A percentile compares a stretch with the other conserved stretches of the same genome.
Evolutionary conservation across 2,113 vertebrate genomes (phyloP).

Genomic region (Macquaria australasica): DNA sequence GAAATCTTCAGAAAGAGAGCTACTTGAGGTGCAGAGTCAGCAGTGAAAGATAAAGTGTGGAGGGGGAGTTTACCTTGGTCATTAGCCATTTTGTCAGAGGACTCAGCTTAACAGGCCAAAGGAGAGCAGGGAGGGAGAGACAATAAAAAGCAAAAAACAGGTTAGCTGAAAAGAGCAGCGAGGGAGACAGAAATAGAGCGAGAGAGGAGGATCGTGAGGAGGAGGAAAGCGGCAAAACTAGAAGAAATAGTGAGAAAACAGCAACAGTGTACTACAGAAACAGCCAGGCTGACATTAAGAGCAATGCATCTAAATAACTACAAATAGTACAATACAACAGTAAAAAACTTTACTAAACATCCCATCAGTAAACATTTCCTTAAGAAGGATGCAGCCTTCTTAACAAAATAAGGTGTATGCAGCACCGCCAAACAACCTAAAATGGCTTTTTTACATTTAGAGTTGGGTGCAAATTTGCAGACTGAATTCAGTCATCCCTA

Average conservation of each 20-base stretch:
- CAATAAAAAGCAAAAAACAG: slow-evolving; percentile 88
- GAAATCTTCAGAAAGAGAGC: slow-evolving; percentile 44
- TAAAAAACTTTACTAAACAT: neutral
- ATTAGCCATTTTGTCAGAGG: slow-evolving; percentile 99
- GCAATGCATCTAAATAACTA: slow-evolving; percentile 22
- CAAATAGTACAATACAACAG: neutral
- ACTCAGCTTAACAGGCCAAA: slow-evolving; percentile 94
- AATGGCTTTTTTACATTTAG: too few relatives aligned
- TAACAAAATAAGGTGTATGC: neutral
- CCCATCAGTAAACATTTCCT: neutral
- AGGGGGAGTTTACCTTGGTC: slow-evolving; percentile 96
- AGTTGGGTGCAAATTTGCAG: neutral
- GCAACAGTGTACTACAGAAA: slow-evolving; percentile 23
- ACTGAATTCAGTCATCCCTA: neutral
- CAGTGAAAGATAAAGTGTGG: slow-evolving; percentile 74
- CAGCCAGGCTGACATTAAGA: slow-evolving; percentile 40
- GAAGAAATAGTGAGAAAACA: slow-evolving; percentile 30
- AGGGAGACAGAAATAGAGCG: slow-evolving; percentile 55
- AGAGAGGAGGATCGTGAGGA: slow-evolving; percentile 37
- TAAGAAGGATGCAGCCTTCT: neutral
- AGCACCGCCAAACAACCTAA: neutral
- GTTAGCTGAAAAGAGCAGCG: slow-evolving; percentile 81
- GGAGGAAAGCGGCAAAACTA: slow-evolving; percentile 17
- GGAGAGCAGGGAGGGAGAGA: slow-evolving; percentile 86
- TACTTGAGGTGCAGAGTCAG: slow-evolving; percentile 50